These are phyloP conservation scores for Falcaria lacertinaria DNA, from an alignment of 2,888 invertebrate species.

Conservation along the genomic window DNA sequence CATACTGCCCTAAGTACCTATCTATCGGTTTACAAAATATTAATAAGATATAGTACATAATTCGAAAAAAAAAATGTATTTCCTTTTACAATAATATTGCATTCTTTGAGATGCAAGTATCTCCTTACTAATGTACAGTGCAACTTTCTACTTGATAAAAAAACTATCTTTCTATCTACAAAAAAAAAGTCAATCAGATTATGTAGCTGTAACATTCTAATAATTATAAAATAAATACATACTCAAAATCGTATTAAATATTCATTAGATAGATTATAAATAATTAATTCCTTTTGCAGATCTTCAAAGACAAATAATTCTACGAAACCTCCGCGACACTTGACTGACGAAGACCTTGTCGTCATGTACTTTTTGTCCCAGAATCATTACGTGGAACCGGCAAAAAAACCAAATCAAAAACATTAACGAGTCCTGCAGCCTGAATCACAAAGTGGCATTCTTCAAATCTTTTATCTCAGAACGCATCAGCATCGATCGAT, in stretches of 20 bases:
- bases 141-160: no score
- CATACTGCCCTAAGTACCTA: conserved; percentile 38
- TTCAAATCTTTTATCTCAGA: conserved; percentile 33
- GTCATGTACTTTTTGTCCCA: conserved; percentile 48
- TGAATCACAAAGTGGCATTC: conserved; percentile 33
- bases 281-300: conserved; percentile 22
- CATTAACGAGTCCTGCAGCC: not conserved
- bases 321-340: conserved; percentile 33
- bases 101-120: no score
- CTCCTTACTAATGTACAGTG: no score
- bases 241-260: no score
- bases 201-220: no score
- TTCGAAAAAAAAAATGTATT: no score
- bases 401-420: conserved; percentile 33
- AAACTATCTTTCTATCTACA: no score
- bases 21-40: conserved; percentile 9
- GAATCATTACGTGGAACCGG: conserved; percentile 44
- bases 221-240: no score
- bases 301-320: conserved; percentile 5
- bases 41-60: no score
- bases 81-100: no score
- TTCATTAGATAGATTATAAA: no score
- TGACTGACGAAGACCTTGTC: conserved; percentile 50
- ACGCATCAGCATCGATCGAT: conserved; percentile 55
- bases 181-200: no score